These are phyloP conservation scores for Acleris holmiana DNA, from an alignment of 2,888 invertebrate species.

Conservation along the genomic window DNA sequence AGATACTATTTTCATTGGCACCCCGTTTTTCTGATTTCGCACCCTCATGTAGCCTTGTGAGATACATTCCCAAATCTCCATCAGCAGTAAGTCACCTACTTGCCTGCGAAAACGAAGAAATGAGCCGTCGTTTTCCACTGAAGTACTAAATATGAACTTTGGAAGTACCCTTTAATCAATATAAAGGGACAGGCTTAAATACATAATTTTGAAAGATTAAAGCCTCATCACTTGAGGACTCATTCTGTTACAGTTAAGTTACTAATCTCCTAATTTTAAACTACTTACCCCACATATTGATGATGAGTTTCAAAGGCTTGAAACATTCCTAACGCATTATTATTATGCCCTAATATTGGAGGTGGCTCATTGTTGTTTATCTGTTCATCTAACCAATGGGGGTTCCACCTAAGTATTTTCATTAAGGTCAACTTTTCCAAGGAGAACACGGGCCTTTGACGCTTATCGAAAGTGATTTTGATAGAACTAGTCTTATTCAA, in stretches of 20 bases:
- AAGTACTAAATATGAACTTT: too few species aligned
- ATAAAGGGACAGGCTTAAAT: too few species aligned
- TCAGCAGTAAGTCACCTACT: conserved; percentile 83
- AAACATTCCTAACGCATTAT: conserved; percentile 79
- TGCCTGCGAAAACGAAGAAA: conserved; percentile 58
- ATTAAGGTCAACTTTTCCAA: conserved; percentile 77
- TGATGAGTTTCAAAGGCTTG: conserved; percentile 81
- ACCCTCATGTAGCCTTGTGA: conserved; percentile 63
- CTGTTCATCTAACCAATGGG: conserved; percentile 87
- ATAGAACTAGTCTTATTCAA: conserved; percentile 67
- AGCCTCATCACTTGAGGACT: too few species aligned
- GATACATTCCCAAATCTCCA: conserved; percentile 86
- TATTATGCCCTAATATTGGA: conserved; percentile 78
- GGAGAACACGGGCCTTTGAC: conserved; percentile 63
- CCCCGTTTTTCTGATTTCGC: conserved; percentile 46
- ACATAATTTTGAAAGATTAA: too few species aligned
- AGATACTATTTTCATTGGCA: conserved; percentile 66
- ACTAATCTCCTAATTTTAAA: too few species aligned
- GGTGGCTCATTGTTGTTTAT: conserved; percentile 76
- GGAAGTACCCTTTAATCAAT: too few species aligned
- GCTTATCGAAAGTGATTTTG: conserved; percentile 59
- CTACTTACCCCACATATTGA: conserved; percentile 85
- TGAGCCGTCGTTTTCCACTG: not conserved
- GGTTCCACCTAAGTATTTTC: conserved; percentile 87
- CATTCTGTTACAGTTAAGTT: too few species aligned